Conservation (phyloP, 2,113 vertebrate genomes). For the Mesoclemmys tuberculata region DNA sequence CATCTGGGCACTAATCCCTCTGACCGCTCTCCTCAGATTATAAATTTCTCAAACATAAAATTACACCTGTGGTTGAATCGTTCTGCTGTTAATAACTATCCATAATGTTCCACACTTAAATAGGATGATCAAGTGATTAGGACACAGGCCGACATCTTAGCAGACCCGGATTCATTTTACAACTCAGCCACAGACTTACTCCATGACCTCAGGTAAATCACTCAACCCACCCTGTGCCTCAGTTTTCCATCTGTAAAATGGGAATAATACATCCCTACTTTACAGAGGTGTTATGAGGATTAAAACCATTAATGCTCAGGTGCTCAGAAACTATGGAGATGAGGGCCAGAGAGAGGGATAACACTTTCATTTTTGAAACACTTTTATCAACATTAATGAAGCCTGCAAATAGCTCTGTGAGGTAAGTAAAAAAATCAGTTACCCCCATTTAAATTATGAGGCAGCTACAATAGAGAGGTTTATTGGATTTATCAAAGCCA, state of each 20-base stretch:
- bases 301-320: background rate
- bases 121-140: background rate
- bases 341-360: background rate
- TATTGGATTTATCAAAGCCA: conserved; percentile 25
- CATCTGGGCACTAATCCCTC: background rate
- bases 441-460: background rate
- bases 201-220: background rate
- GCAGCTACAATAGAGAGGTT: background rate
- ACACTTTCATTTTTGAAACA: background rate
- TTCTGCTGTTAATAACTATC: background rate
- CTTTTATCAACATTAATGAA: background rate
- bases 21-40: background rate
- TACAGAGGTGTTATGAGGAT: background rate
- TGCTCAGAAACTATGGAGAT: background rate
- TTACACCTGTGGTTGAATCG: background rate
- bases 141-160: background rate
- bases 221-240: background rate
- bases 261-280: background rate
- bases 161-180: background rate
- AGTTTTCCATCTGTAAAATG: background rate
- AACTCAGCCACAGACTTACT: background rate
- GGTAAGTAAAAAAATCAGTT: conserved; percentile 1
- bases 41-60: background rate
- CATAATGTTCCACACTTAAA: background rate
- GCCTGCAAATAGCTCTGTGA: background rate